Percentiles rank a stretch among this genome's conserved stretches.
Evolutionary conservation across 2,113 vertebrate genomes (phyloP).

Genomic region (Glareola pratincola): DNA sequence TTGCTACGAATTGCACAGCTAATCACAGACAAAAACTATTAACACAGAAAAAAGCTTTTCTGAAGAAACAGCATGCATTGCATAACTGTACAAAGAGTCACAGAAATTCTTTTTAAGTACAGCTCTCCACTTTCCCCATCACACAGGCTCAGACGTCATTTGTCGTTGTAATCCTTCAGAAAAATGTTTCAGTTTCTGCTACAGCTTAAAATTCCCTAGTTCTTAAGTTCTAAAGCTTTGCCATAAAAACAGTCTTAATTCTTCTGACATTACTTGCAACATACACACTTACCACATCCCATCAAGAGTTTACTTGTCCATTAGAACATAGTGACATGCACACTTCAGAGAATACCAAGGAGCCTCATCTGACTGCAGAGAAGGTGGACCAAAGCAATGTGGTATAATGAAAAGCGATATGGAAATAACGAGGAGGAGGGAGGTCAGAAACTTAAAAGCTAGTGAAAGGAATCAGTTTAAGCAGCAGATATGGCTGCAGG

Average conservation of each 20-base stretch:
- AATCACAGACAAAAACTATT: background rate
- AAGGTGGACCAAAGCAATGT: background rate
- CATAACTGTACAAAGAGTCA: background rate
- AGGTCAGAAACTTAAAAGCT: background rate
- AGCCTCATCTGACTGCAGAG: background rate
- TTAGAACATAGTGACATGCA: background rate
- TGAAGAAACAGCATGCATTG: background rate
- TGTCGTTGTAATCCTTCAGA: background rate
- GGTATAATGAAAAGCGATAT: background rate
- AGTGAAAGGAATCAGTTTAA: background rate
- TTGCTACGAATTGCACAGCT: background rate
- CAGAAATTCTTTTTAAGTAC: background rate
- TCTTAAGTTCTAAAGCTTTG: background rate
- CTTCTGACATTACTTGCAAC: background rate
- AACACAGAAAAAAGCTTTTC: background rate
- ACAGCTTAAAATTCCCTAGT: background rate
- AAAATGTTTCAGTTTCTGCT: background rate
- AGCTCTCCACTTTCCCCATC: background rate
- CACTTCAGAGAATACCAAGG: background rate
- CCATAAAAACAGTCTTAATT: background rate
- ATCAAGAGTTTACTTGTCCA: background rate
- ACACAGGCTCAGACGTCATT: background rate
- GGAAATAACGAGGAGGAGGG: background rate
- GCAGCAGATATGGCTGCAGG: background rate
- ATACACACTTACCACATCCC: background rate